A percentile compares a stretch with the other conserved stretches of the same genome.
Evolutionary conservation across 37 sponge, comb jelly and placozoan species (phyloP).

Genomic region (Hexactinellida sp.): DNA sequence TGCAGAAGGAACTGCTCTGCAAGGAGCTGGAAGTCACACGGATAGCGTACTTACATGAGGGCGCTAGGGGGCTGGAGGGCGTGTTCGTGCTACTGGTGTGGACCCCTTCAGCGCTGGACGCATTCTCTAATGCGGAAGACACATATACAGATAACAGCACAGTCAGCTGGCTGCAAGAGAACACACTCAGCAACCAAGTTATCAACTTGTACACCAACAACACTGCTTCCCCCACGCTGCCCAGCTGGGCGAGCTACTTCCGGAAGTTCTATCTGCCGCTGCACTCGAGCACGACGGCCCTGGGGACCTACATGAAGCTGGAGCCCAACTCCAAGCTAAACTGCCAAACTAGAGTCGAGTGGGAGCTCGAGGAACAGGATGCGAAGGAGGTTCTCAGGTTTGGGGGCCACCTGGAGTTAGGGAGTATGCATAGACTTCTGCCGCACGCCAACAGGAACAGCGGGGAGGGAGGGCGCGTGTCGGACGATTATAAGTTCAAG

Average conservation of each 20-base stretch:
- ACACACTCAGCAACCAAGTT: neutral
- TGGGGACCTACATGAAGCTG: neutral
- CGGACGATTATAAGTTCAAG: neutral
- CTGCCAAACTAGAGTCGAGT: neutral
- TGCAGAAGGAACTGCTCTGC: conserved; percentile 8
- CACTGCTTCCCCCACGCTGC: neutral
- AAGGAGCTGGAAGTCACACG: neutral
- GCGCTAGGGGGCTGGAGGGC: neutral
- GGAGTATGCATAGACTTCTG: neutral
- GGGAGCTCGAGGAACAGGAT: neutral
- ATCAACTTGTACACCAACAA: neutral
- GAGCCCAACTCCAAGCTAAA: neutral
- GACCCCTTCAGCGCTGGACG: neutral
- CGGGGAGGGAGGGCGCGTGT: neutral
- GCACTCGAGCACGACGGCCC: neutral
- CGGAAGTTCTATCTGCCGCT: neutral
- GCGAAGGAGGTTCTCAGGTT: neutral
- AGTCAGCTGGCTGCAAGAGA: neutral
- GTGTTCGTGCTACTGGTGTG: neutral
- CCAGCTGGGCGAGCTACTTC: neutral
- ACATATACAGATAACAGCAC: neutral
- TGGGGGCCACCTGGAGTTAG: neutral
- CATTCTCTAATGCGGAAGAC: neutral
- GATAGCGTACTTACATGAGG: neutral
- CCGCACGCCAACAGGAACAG: neutral